Percentiles rank a stretch among this genome's conserved stretches.
Evolutionary conservation across 2,113 vertebrate genomes (phyloP).

Genomic region (Pygathrix nemaeus): DNA sequence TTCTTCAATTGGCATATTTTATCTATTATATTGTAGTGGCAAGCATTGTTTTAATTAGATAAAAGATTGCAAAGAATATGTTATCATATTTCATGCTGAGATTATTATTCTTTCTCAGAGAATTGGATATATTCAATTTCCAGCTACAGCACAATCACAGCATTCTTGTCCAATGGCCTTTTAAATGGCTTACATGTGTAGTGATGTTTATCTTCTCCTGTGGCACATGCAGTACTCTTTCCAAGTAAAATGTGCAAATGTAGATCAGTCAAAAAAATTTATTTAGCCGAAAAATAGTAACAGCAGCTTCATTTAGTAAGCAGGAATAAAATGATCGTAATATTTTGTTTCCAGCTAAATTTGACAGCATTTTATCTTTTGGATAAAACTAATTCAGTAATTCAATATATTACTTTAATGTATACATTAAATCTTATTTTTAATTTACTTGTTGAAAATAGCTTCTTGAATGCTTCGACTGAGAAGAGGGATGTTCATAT

Average conservation of each 20-base stretch:
- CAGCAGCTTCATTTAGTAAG: not conserved
- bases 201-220: not conserved
- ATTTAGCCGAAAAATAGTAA: not conserved
- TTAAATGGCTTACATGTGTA: slow-evolving; percentile 29
- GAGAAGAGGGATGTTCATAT: not conserved
- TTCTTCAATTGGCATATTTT: not conserved
- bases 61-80: not conserved
- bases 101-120: slow-evolving; percentile 59
- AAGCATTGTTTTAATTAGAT: slow-evolving; percentile 55
- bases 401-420: not conserved
- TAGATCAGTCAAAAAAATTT: not conserved
- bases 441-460: not conserved
- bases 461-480: not conserved
- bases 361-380: not conserved
- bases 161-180: slow-evolving; percentile 21
- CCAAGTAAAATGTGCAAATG: not conserved
- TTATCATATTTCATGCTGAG: slow-evolving; percentile 61
- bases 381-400: not conserved
- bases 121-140: slow-evolving; percentile 13
- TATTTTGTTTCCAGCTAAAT: not conserved
- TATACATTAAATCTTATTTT: not conserved
- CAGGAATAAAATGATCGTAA: not conserved
- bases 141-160: not conserved
- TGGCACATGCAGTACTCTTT: not conserved
- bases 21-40: slow-evolving; percentile 13